phyloP scores from a whole-genome alignment of 2,888 invertebrate genomes.

The Tetranychus truncatus region DNA sequence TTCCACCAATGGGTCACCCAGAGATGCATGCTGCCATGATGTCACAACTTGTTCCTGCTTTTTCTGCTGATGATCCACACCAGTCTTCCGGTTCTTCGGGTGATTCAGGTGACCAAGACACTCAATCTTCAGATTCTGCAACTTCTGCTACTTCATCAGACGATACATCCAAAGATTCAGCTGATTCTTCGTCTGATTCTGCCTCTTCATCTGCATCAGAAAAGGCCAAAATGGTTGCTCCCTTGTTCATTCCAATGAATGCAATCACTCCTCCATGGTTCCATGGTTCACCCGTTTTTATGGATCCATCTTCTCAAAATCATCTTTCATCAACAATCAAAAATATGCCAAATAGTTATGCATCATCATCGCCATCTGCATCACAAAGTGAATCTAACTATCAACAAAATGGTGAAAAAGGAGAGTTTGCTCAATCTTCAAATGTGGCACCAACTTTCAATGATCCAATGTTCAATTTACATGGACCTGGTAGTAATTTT shows the following conservation, averaged over 20 bases:
- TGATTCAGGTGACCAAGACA: not conserved
- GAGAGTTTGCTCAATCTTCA: not conserved
- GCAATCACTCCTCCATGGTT: not conserved
- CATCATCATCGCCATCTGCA: not conserved
- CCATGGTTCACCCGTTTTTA: conserved; percentile 4
- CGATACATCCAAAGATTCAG: not conserved
- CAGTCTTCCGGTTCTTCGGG: not conserved
- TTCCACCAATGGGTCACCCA: not conserved
- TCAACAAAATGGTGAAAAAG: not conserved
- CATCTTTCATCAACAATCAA: not conserved
- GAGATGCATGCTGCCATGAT: not conserved
- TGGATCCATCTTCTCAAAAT: conserved; percentile 5
- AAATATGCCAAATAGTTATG: not conserved
- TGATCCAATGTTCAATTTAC: not conserved
- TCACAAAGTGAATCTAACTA: not conserved
- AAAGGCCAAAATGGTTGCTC: not conserved
- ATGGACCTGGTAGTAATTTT: not conserved
- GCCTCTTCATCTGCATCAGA: not conserved
- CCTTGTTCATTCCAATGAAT: not conserved
- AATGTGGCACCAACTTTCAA: not conserved
- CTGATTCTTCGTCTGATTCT: not conserved
- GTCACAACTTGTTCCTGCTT: not conserved
- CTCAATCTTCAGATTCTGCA: not conserved
- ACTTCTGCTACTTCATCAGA: not conserved
- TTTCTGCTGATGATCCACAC: not conserved